Percentiles rank a stretch among this genome's conserved stretches.
These are phyloP conservation scores for Smutsia temminckii DNA, from an alignment of 2,797 vertebrate species.

Conservation along the genomic window DNA sequence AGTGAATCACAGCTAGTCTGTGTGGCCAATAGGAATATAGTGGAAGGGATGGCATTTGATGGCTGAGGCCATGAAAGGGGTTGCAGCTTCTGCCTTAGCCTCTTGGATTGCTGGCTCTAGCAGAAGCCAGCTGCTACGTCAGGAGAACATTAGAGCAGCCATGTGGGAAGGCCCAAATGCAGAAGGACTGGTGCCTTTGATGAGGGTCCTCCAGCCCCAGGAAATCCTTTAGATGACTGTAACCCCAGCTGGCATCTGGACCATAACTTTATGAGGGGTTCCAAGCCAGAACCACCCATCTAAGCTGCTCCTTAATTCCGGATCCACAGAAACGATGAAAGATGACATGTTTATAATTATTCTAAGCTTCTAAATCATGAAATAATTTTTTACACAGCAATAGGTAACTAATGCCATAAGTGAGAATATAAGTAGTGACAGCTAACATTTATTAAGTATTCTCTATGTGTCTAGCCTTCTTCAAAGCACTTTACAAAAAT, in stretches of 20 bases:
- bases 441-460: neutral
- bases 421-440: slow-evolving; percentile 16
- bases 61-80: neutral
- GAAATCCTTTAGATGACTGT: neutral
- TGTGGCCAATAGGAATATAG: neutral
- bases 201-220: neutral
- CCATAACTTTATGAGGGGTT: neutral
- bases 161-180: neutral
- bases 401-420: slow-evolving; percentile 1
- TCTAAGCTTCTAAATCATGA: neutral
- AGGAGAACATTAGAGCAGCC: neutral
- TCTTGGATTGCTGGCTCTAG: neutral
- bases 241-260: neutral
- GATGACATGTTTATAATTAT: neutral
- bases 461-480: neutral
- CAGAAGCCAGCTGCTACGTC: neutral
- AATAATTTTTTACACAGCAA: neutral
- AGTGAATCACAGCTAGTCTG: neutral
- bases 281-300: neutral
- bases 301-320: neutral
- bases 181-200: neutral
- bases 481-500: neutral
- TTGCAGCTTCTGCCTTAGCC: neutral
- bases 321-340: neutral
- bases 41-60: neutral